These are phyloP conservation scores for Tachina fera DNA, from an alignment of 2,888 invertebrate species.

Conservation along the genomic window DNA sequence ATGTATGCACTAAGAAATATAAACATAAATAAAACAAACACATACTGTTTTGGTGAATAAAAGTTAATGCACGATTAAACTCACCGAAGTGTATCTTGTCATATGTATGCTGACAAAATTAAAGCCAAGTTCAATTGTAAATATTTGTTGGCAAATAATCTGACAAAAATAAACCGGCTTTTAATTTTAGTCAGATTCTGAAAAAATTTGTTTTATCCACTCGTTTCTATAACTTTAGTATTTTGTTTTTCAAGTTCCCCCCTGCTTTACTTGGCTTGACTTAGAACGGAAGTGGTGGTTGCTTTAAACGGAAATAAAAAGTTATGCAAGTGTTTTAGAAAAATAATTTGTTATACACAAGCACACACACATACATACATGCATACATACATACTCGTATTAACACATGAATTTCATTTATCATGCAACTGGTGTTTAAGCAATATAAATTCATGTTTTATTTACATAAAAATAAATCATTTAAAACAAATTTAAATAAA, in stretches of 20 bases:
- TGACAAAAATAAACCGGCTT: conserved; percentile 17
- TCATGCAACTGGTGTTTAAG: conserved; percentile 51
- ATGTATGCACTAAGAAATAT: neutral
- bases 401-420: neutral
- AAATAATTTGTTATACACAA: neutral
- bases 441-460: neutral
- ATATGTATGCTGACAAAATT: conserved; percentile 42
- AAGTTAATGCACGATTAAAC: conserved; percentile 8
- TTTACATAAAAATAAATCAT: conserved; percentile 4
- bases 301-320: conserved; percentile 59
- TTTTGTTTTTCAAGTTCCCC: conserved; percentile 3
- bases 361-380: too few relatives aligned
- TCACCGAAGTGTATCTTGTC: conserved; percentile 52
- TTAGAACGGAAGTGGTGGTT: conserved; percentile 60
- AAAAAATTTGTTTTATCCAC: neutral
- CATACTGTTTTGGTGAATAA: too few relatives aligned
- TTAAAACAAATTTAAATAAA: neutral
- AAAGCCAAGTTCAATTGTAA: conserved; percentile 65
- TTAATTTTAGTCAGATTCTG: neutral
- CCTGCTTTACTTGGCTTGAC: neutral
- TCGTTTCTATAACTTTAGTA: neutral
- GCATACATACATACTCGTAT: neutral
- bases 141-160: conserved; percentile 39
- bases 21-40: too few relatives aligned
- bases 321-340: conserved; percentile 55